Evolutionary conservation across 53 echinoderm and acorn worm species (phyloP).

Genomic region (Paracentrotus lividus): DNA sequence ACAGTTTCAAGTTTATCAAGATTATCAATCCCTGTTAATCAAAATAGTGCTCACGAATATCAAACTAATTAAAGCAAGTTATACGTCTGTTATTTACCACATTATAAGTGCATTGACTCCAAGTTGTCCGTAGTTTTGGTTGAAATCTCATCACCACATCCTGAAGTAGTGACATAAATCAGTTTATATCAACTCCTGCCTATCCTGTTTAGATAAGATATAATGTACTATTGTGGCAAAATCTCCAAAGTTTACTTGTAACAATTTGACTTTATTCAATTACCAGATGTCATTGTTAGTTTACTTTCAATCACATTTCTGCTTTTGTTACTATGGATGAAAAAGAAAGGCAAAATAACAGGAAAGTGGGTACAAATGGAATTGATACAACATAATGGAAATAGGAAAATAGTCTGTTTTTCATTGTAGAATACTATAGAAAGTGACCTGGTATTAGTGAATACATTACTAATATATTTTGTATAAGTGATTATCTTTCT

Average conservation of each 20-base stretch:
- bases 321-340: background rate
- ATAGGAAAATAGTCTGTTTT: no score
- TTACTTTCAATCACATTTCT: background rate
- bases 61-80: background rate
- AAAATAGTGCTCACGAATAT: background rate
- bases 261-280: background rate
- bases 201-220: background rate
- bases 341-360: background rate
- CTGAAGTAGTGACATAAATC: background rate
- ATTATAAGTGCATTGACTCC: background rate
- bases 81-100: constrained; percentile 19
- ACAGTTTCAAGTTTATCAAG: no score
- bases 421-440: no score
- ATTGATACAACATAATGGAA: background rate
- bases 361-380: background rate
- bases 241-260: background rate
- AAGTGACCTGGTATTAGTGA: no score
- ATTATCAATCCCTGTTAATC: no score
- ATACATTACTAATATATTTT: no score
- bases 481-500: no score
- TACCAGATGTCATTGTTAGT: background rate
- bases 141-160: background rate
- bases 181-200: background rate
- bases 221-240: background rate
- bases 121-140: background rate